Evolutionary conservation across 53 echinoderm and acorn worm genomes (phyloP), one percentile per base, ranked within the genome.

Genomic region (Paracentrotus lividus): DNA sequence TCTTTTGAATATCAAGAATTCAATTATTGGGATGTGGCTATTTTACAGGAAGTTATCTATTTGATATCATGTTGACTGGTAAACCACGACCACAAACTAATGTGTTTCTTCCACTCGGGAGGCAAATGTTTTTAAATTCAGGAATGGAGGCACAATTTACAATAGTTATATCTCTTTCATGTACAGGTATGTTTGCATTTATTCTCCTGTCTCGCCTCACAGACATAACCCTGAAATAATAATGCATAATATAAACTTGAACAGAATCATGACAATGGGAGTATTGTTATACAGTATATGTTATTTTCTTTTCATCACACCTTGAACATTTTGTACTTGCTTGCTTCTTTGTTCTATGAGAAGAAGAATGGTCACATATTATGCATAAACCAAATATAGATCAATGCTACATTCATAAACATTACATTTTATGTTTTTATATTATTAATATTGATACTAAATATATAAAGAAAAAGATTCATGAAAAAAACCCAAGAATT

Each of bases 1-100:
- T 81, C 81, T 45, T 47, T 81, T 16, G n/a, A 45, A 81, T 81
- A 47, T 47, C 24, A 81, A 81, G 49, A 81, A 45, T 81, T 81
- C n/a, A 44, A 81, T 81, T 81, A 40, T 32, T 40, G 26, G 47
- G 81, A 81, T 45, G 81, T 81, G 81, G 47, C 26, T n/a, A 0
- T 81, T 43, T 40, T 13, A 47, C 81, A 81, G 81, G 81, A 81
- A 81, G 27, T 26, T n/a, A 47, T 81, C 44, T 81, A 45, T 81
- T 81, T 45, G 27, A 81, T 81, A 45, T 81, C 81, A 47, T 47
- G 81, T 18, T 12, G 81, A 81, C 14, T 45, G 81, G 47, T 14
- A 47, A 34, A 47, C 49, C 26, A 8, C n/a, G n/a, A 81, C 81
- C 81, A 26, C 81, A 81, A 81, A 81, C 44, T 81, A 81, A 81